Percentiles rank a stretch among this genome's conserved stretches.
These are phyloP conservation scores for Novumbra hubbsi DNA, from an alignment of 2,797 vertebrate genomes.

Conservation along the genomic window DNA sequence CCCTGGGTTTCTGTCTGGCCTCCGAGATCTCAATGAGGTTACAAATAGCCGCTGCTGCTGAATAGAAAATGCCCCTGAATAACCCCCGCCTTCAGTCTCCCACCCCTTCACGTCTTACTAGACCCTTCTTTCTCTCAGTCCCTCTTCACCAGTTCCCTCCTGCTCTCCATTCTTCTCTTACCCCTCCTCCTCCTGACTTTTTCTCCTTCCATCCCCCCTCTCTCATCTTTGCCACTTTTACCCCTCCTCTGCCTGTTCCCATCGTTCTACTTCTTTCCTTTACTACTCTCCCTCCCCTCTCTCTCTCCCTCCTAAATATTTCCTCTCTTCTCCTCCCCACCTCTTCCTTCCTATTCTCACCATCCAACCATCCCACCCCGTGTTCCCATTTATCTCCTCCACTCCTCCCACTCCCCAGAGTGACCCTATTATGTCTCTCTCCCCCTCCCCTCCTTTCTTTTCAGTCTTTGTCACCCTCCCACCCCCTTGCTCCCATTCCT, in stretches of 20 bases:
- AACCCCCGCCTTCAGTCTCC: neutral
- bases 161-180: constrained; percentile 3
- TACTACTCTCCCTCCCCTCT: neutral
- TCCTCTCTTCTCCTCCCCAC: neutral
- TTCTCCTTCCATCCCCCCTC: neutral
- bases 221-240: neutral
- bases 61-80: constrained; percentile 8
- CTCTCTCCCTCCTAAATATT: neutral
- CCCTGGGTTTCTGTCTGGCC: constrained; percentile 8
- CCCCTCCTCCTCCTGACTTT: constrained; percentile 1
- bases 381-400: neutral
- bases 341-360: neutral
- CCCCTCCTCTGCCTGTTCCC: neutral
- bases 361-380: neutral
- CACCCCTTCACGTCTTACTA: neutral
- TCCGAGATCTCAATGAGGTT: constrained; percentile 9
- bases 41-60: constrained; percentile 1
- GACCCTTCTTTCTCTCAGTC: neutral
- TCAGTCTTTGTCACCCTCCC: neutral
- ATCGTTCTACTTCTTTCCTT: neutral
- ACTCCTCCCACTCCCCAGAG: neutral
- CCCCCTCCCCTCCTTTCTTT: neutral
- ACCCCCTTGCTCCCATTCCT: neutral
- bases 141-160: neutral
- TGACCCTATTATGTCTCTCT: neutral